Conservation (phyloP, 2,888 invertebrate species). For the Chaetogeoica ovagalla region DNA sequence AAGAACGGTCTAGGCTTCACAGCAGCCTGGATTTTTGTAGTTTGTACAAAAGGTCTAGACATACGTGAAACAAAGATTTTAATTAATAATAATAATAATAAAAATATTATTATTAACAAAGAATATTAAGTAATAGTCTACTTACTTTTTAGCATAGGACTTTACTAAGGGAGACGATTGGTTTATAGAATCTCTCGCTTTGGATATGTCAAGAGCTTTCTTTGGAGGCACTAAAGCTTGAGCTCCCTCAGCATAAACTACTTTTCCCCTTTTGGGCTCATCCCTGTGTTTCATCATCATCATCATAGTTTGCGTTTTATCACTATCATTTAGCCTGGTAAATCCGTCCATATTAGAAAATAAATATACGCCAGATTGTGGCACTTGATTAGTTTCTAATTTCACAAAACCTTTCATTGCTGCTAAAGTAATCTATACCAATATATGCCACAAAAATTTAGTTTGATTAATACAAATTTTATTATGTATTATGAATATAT, state of each 20-base stretch:
- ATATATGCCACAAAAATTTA: neutral
- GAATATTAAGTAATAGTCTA: neutral
- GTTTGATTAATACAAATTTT: conserved; percentile 56
- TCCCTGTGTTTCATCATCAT: conserved; percentile 46
- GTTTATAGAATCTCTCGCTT: conserved; percentile 40
- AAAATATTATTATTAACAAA: neutral
- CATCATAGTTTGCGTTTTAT: conserved; percentile 49
- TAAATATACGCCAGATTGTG: conserved; percentile 38
- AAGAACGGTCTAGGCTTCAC: conserved; percentile 51
- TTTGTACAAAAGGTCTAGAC: conserved; percentile 17
- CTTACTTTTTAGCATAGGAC: conserved; percentile 44
- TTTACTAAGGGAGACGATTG: conserved; percentile 46
- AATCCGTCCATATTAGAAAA: conserved; percentile 35
- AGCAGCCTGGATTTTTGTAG: conserved; percentile 48
- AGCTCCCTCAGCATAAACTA: conserved; percentile 39
- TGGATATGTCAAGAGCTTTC: conserved; percentile 29
- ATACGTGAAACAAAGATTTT: neutral
- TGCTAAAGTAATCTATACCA: conserved; percentile 40
- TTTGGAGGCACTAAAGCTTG: conserved; percentile 26
- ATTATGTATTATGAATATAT: neutral
- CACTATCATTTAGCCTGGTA: conserved; percentile 31
- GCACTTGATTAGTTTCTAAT: conserved; percentile 51
- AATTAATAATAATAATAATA: neutral
- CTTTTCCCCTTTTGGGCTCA: conserved; percentile 41
- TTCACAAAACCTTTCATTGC: conserved; percentile 40